Evolutionary conservation across 2,797 vertebrate genomes (phyloP), one percentile per base, ranked within the genome.

Genomic region (Poeciliopsis turneri): DNA sequence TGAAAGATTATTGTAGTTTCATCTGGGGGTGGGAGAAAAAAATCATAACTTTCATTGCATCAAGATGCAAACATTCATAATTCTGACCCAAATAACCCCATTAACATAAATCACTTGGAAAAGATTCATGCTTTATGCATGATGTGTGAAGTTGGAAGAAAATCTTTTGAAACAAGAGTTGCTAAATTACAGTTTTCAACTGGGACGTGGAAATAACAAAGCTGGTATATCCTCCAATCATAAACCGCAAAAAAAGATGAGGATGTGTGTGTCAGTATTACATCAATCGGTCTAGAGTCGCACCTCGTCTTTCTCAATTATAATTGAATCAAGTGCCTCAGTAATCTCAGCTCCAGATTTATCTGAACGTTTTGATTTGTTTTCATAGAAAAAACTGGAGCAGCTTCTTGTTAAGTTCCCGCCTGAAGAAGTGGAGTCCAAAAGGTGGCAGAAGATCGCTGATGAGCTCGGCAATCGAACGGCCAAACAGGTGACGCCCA

Each of bases 381-480:
- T 69, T 64, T 78, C 0, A 25, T 53, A 99, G 98, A 99, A 98
- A 97, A 98, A 97, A 92, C 95, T 99, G 78, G 98, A 99, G 87
- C 97, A 97, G 61, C 95, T 99, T 80, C 97, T 99, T 59, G 81
- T 99, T 59, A 99, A 99, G 91, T 99, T 97, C 57, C 98, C 98
- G 1, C 98, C 98, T 0, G 98, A 99, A 89, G 98, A 99, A 90
- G 95, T 99, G 0, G 98, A 99, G 92, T 97, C 98, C 8, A 97
- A 96, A 79, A 95, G 98, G 75, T 99, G 98, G 98, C 98, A 99
- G 95, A 99, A 99, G 93, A 98, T 99, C 36, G 98, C 98, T 1
- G 98, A 99, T 86, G 98, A 96, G 76, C 92, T 99, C n/a, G 98
- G 98, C 72, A 99, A 99, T 74, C 95, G 98, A 84, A 99, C 98